Evolutionary conservation across 2,888 invertebrate species (phyloP).

Genomic region (Melinaea marsaeus): DNA sequence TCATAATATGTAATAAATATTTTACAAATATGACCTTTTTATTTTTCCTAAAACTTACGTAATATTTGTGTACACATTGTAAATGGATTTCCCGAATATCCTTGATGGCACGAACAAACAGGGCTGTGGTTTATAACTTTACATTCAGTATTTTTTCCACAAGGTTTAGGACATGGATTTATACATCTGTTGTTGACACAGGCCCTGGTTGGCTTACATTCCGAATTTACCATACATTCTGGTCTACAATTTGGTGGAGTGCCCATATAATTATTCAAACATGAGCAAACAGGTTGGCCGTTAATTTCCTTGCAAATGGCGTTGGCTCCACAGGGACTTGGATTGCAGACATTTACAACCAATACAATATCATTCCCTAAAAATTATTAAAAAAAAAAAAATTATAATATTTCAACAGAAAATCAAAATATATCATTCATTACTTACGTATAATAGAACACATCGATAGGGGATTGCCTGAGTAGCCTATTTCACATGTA

Average conservation of each 20-base stretch:
- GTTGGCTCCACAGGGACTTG: constrained; percentile 85
- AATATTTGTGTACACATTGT: constrained; percentile 77
- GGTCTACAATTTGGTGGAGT: constrained; percentile 81
- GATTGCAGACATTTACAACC: constrained; percentile 81
- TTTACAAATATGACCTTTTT: neutral
- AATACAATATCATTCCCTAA: constrained; percentile 52
- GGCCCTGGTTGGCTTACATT: constrained; percentile 81
- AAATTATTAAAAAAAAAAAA: constrained; percentile 30
- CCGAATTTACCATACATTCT: constrained; percentile 81
- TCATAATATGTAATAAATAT: neutral
- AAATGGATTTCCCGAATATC: constrained; percentile 83
- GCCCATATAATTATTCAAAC: constrained; percentile 81
- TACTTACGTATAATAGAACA: constrained; percentile 59
- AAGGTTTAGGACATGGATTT: constrained; percentile 83
- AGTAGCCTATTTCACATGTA: constrained; percentile 78
- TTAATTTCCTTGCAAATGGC: constrained; percentile 85
- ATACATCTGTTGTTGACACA: constrained; percentile 83
- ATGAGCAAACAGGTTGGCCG: constrained; percentile 84
- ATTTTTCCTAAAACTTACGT: constrained; percentile 66
- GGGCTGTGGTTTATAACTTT: constrained; percentile 84
- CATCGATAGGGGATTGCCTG: constrained; percentile 82
- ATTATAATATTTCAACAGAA: neutral
- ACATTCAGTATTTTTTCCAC: constrained; percentile 83
- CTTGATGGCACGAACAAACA: constrained; percentile 82
- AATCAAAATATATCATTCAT: neutral